Evolutionary conservation across 2,888 invertebrate species (phyloP).

Genomic region (Phlogophora meticulosa): DNA sequence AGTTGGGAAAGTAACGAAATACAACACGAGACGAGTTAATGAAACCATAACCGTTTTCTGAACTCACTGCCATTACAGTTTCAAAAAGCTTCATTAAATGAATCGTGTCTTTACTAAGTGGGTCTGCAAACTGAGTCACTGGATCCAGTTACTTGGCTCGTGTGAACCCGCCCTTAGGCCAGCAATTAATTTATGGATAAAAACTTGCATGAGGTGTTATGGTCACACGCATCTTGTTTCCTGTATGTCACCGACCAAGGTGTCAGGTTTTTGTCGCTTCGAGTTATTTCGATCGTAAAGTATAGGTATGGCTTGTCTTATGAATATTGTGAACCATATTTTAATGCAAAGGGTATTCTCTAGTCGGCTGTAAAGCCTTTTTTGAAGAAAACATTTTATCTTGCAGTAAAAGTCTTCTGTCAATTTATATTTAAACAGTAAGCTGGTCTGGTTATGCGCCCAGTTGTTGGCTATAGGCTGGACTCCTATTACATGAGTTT

Average conservation of each 20-base stretch:
- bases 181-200: conserved; percentile 49
- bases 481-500: no score
- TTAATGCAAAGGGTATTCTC: background rate
- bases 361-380: background rate
- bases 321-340: conserved; percentile 10
- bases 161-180: no score
- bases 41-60: no score
- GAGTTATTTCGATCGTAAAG: conserved; percentile 33
- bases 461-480: no score
- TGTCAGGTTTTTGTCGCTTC: conserved; percentile 52
- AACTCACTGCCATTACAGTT: no score
- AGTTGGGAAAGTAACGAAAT: no score
- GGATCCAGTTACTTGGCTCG: no score
- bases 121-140: no score
- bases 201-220: conserved; percentile 54
- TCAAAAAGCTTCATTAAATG: no score
- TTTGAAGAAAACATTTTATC: background rate
- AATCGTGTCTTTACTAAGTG: no score
- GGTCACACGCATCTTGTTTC: conserved; percentile 56
- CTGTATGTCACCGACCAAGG: conserved; percentile 40
- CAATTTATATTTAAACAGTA: background rate
- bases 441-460: no score
- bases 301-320: conserved; percentile 7
- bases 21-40: no score
- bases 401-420: background rate